phyloP scores from a whole-genome alignment of 2,888 invertebrate genomes.

The Tachina grossa region DNA sequence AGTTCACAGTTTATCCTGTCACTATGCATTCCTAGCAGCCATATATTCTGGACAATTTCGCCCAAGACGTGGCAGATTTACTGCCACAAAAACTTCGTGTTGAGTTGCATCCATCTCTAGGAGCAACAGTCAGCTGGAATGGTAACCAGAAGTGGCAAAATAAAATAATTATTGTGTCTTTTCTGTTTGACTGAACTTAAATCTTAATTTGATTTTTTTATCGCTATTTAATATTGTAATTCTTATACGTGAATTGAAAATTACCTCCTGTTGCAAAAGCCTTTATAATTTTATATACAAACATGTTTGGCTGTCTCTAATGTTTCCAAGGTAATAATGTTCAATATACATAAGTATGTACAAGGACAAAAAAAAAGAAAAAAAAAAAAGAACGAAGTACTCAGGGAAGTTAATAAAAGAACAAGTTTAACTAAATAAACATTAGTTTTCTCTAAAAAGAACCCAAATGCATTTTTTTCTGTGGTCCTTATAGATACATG shows the following conservation, averaged over 20 bases:
- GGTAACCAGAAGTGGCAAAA: no score
- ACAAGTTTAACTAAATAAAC: conserved; percentile 54
- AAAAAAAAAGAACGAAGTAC: background rate
- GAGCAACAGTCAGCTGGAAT: no score
- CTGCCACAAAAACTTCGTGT: no score
- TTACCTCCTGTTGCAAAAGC: background rate
- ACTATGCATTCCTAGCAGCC: no score
- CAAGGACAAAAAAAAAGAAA: background rate
- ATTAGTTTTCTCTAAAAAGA: conserved; percentile 43
- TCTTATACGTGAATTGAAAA: background rate
- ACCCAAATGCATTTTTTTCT: background rate
- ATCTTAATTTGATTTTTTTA: background rate
- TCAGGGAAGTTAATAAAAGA: conserved; percentile 17
- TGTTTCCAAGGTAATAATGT: conserved; percentile 44
- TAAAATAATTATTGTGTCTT: background rate
- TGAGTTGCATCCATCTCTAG: no score
- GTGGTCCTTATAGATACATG: background rate
- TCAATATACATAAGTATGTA: conserved; percentile 4
- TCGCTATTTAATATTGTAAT: no score
- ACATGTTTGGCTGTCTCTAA: conserved; percentile 8
- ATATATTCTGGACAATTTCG: no score
- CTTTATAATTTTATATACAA: conserved; percentile 2
- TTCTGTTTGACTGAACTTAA: background rate
- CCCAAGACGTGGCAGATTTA: no score
- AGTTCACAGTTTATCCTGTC: no score